Evolutionary conservation across 2,888 invertebrate species (phyloP).

Genomic region (Sturmia bella): DNA sequence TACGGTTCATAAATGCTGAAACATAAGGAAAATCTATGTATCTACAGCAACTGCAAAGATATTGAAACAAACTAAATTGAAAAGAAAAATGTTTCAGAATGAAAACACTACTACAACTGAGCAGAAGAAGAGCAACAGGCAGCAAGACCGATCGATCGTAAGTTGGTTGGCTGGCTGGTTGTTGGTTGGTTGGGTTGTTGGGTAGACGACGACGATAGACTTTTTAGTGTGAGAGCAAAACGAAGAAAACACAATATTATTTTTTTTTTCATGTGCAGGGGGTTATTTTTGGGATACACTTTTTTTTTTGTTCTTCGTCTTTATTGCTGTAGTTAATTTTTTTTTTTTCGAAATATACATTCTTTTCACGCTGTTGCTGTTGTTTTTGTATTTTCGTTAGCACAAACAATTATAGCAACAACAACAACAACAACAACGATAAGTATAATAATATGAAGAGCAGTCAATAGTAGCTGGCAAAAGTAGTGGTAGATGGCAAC

Average conservation of each 20-base stretch:
- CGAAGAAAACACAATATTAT: constrained; percentile 38
- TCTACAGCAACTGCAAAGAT: constrained; percentile 23
- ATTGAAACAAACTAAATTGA: constrained; percentile 66
- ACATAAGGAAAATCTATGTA: constrained; percentile 44
- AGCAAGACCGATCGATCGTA: constrained; percentile 24
- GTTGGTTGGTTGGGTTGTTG: constrained; percentile 20
- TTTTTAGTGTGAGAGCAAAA: constrained; percentile 42
- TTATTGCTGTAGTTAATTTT: constrained; percentile 63
- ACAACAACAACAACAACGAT: constrained; percentile 30
- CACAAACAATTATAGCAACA: constrained; percentile 52
- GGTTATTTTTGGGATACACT: constrained; percentile 78
- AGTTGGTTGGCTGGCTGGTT: constrained; percentile 11
- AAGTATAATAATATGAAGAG: constrained; percentile 60
- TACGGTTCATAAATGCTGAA: constrained; percentile 52
- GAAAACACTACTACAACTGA: constrained; percentile 49
- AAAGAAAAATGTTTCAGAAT: constrained; percentile 59
- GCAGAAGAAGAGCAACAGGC: constrained; percentile 35
- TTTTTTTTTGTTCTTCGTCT: constrained; percentile 55
- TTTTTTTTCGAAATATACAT: constrained; percentile 57
- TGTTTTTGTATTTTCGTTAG: constrained; percentile 53
- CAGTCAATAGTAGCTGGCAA: constrained; percentile 61
- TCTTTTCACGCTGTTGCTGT: constrained; percentile 40
- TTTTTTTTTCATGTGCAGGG: constrained; percentile 72
- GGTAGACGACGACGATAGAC: constrained; percentile 18
- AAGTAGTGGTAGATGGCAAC: constrained; percentile 69